Conservation (phyloP, 2,888 invertebrate species). For the Lypha dubia region DNA sequence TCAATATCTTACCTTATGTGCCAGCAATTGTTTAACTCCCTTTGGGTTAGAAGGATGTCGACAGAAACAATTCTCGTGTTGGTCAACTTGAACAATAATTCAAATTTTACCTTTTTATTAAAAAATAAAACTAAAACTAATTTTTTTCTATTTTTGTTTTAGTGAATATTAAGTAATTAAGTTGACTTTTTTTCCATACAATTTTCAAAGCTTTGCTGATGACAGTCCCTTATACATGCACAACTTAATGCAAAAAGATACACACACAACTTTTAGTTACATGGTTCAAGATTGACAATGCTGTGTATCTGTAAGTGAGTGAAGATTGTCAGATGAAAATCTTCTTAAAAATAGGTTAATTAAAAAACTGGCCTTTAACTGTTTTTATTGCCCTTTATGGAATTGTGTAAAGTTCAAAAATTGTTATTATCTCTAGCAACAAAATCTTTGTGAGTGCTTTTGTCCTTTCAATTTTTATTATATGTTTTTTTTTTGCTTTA, state of each 20-base stretch:
- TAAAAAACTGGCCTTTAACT: conserved; percentile 74
- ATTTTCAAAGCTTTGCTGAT: neutral
- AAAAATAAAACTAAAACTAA: conserved; percentile 24
- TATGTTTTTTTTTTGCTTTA: neutral
- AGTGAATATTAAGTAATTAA: conserved; percentile 58
- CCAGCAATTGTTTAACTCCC: conserved; percentile 8
- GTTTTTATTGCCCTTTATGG: conserved; percentile 74
- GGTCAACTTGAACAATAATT: neutral
- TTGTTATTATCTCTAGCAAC: conserved; percentile 55
- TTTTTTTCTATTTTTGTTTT: neutral
- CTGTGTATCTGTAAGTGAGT: neutral
- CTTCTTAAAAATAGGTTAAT: conserved; percentile 75
- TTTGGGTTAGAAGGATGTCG: conserved; percentile 45
- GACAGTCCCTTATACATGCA: neutral
- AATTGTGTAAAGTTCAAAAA: conserved; percentile 70
- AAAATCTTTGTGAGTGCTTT: conserved; percentile 14
- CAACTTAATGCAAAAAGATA: neutral
- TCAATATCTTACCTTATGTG: conserved; percentile 19
- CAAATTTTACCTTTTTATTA: conserved; percentile 58
- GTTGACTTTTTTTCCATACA: conserved; percentile 42
- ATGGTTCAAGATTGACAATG: neutral
- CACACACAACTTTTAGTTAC: neutral
- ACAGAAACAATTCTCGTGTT: conserved; percentile 28
- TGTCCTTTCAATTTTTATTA: neutral
- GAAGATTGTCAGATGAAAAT: conserved; percentile 46